These are phyloP conservation scores for Spisula subtruncata DNA, from an alignment of 2,888 invertebrate species.

Conservation along the genomic window DNA sequence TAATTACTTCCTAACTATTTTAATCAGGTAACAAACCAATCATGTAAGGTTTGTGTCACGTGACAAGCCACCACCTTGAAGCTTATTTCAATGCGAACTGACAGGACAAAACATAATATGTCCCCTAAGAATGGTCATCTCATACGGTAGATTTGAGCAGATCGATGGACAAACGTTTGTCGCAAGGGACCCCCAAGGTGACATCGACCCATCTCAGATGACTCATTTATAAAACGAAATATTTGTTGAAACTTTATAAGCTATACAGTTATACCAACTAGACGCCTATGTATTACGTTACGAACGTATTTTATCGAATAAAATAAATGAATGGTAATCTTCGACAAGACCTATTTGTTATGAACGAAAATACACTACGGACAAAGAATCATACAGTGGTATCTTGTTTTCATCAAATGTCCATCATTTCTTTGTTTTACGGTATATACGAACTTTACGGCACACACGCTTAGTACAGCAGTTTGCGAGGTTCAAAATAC, in stretches of 20 bases:
- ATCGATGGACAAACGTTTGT: conserved; percentile 21
- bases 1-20: conserved; percentile 30
- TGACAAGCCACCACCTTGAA: conserved; percentile 28
- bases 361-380: not conserved
- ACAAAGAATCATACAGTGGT: not conserved
- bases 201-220: not conserved
- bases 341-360: not conserved
- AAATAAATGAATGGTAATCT: conserved; percentile 16
- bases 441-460: no score
- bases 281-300: not conserved
- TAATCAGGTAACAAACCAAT: not conserved
- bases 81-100: conserved; percentile 33
- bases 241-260: not conserved
- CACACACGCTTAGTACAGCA: no score
- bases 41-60: conserved; percentile 23
- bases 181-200: not conserved
- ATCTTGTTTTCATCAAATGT: no score
- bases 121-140: not conserved
- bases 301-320: not conserved
- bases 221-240: conserved; percentile 24
- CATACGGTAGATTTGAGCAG: conserved; percentile 12
- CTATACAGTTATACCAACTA: not conserved
- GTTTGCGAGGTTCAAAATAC: no score
- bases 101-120: conserved; percentile 35
- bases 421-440: no score